Evolutionary conservation across 2,113 vertebrate genomes (phyloP), one percentile per base, ranked within the genome.

Genomic region (Dipodomys merriami): DNA sequence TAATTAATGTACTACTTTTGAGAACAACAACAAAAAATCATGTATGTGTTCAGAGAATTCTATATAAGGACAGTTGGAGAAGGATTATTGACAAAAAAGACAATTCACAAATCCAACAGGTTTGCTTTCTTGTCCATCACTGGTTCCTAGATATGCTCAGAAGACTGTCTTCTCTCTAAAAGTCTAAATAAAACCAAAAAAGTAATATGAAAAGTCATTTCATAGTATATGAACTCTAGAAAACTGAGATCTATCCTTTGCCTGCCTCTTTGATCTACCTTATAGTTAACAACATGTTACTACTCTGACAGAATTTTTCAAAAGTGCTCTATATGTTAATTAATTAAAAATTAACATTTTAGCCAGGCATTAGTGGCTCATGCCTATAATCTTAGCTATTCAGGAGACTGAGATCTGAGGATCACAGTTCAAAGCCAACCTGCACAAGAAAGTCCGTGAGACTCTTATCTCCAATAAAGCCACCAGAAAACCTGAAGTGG

Each of bases 221-320:
- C 25, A 16, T 19, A 85, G 25, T 25, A 10, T 0, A 25, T 19
- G 11, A 72, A 39, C 9, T 10, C 67, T 49, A 77, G 67, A 86
- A 49, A 44, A 57, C 46, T 27, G 29, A 81, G 49, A 60, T 20
- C 15, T 11, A 29, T 57, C 35, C 35, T 15, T 39, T 20, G 33
- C 57, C 29, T 44, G 68, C 23, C 74, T 35, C 7, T 3, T 18
- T 88, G 2, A 53, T 49, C 30, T 30, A 22, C 0, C 23, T 11
- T 25, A 19, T 0, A 1, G 3, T 1, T 9, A 60, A n/a, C 19
- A 72, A 76, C 29, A 69, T 0, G 18, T 2, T 74, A 82, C 7
- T 71, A 29, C 25, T 27, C 44, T 8, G n/a, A 49, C 0, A 78
- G 88, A n/a, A 6, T 62, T 86, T 77, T 27, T 71, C 57, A 11